phyloP scores from a whole-genome alignment of 2,113 vertebrate species.

The Centrocercus urophasianus region DNA sequence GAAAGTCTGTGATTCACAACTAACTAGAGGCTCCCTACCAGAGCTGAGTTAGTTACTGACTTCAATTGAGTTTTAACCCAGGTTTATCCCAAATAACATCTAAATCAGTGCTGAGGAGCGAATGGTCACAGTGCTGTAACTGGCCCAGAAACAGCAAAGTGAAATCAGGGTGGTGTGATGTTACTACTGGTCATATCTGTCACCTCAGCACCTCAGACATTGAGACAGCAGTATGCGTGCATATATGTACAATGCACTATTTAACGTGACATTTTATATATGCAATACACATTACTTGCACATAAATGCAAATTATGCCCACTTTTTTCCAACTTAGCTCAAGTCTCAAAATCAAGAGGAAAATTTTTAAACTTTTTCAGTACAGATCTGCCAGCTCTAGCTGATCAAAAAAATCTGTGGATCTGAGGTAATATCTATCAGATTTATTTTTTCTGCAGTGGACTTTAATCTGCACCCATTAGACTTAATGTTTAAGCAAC shows the following conservation, averaged over 20 bases:
- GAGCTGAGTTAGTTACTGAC: background rate
- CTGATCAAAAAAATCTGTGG: background rate
- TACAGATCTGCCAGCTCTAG: background rate
- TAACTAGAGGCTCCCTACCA: background rate
- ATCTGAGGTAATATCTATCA: background rate
- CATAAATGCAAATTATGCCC: background rate
- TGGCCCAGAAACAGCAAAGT: background rate
- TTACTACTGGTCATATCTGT: background rate
- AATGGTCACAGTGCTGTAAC: accelerated
- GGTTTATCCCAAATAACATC: background rate
- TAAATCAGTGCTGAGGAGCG: background rate
- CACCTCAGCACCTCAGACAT: background rate
- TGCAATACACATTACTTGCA: background rate
- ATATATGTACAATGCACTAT: too few relatives aligned
- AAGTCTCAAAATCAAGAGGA: background rate
- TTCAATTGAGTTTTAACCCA: background rate
- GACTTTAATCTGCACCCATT: background rate
- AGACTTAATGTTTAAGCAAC: background rate
- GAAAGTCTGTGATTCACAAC: background rate
- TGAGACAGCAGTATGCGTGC: background rate
- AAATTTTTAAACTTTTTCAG: background rate
- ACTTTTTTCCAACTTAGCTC: background rate
- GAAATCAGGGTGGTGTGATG: background rate
- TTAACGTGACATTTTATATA: background rate
- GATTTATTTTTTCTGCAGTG: background rate